These are phyloP conservation scores for Tachystola acroxantha DNA, from an alignment of 2,888 invertebrate species.

Conservation along the genomic window DNA sequence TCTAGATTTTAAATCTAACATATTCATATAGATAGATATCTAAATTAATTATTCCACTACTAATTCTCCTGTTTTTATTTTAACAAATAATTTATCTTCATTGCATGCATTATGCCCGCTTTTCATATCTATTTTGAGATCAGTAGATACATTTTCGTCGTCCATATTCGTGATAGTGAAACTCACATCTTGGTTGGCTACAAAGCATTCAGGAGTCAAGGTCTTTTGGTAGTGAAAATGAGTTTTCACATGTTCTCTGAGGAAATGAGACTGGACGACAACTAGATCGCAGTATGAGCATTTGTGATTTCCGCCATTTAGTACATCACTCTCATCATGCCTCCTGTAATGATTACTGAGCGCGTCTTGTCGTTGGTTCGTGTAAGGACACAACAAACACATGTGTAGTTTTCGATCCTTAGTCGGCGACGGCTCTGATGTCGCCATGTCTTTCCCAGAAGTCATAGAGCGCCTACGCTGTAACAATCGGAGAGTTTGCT, in stretches of 20 bases:
- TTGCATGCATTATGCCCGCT: slow-evolving; percentile 36
- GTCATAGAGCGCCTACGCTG: slow-evolving; percentile 72
- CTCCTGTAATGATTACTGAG: slow-evolving; percentile 86
- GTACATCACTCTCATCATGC: slow-evolving; percentile 79
- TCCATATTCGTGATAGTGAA: slow-evolving; percentile 73
- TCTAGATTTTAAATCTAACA: too few relatives aligned
- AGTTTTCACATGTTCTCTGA: slow-evolving; percentile 88
- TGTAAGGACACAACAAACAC: slow-evolving; percentile 90
- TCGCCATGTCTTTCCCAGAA: slow-evolving; percentile 45
- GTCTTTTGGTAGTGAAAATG: slow-evolving; percentile 83
- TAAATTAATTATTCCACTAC: slow-evolving; percentile 32
- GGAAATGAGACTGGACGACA: slow-evolving; percentile 84
- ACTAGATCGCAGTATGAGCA: slow-evolving; percentile 92
- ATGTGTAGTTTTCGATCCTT: slow-evolving; percentile 81
- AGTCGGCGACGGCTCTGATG: slow-evolving; percentile 54
- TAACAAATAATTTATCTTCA: slow-evolving; percentile 60
- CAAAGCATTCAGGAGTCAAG: slow-evolving; percentile 78
- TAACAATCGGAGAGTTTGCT: slow-evolving; percentile 79
- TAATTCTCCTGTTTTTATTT: slow-evolving; percentile 63
- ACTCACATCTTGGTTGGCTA: slow-evolving; percentile 79
- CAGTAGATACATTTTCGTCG: slow-evolving; percentile 46
- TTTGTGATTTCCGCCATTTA: slow-evolving; percentile 79
- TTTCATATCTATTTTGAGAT: slow-evolving; percentile 58
- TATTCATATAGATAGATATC: slow-evolving; percentile 3
- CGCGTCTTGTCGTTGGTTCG: slow-evolving; percentile 84